Conservation (phyloP, 2,113 vertebrate genomes). For the Antigone vipio region DNA sequence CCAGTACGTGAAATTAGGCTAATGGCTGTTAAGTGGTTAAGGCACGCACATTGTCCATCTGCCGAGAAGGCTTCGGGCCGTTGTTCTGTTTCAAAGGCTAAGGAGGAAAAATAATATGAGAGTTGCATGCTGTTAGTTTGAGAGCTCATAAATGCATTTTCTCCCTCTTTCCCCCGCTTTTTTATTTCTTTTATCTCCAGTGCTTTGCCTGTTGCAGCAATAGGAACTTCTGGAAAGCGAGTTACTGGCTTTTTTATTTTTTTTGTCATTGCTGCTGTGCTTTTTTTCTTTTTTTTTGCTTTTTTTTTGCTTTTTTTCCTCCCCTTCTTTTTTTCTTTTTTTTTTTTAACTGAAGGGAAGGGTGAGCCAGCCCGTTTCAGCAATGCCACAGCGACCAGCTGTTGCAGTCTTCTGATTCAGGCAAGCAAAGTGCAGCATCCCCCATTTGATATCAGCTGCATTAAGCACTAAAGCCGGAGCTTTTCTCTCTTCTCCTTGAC, state of each 20-base stretch:
- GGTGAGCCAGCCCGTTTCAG: constrained; percentile 10
- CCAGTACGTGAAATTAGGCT: constrained; percentile 77
- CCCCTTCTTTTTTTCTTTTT: neutral
- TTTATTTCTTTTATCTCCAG: constrained; percentile 57
- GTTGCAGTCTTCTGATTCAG: neutral
- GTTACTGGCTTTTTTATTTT: neutral
- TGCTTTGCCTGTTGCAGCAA: constrained; percentile 54
- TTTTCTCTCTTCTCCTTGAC: neutral
- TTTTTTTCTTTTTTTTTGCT: neutral
- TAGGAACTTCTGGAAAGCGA: constrained; percentile 63
- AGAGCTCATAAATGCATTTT: constrained; percentile 68
- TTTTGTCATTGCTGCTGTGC: neutral
- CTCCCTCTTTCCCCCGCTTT: constrained; percentile 41
- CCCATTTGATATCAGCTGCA: neutral
- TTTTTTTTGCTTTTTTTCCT: neutral
- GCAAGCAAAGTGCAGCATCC: neutral
- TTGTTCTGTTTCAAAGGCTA: constrained; percentile 78
- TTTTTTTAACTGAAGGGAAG: neutral
- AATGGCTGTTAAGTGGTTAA: constrained; percentile 83
- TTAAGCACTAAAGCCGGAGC: neutral
- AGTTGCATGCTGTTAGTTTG: constrained; percentile 64
- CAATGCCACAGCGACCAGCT: constrained; percentile 42
- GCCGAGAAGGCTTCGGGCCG: constrained; percentile 76
- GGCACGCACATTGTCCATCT: constrained; percentile 79
- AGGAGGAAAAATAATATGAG: constrained; percentile 70